Evolutionary conservation across 2,797 vertebrate genomes (phyloP), one percentile per base, ranked within the genome.

Genomic region (Synaphobranchus kaupii): DNA sequence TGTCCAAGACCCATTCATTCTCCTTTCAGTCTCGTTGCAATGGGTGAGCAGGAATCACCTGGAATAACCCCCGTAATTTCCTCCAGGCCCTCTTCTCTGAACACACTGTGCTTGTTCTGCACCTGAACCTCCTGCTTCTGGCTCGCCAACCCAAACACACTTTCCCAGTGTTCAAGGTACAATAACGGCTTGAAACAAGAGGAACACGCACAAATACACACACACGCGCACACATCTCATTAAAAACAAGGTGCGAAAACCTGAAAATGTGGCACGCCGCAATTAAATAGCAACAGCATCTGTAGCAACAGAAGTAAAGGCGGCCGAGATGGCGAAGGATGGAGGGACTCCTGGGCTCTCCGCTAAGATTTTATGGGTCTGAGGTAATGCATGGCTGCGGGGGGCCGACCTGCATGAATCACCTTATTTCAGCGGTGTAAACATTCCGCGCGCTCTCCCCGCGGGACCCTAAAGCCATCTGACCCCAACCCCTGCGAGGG

Each of bases 141-240:
- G 83, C 84, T 34, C 84, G 93, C 94, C 94, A 94, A 94, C 89
- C 89, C 50, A 93, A 89, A 94, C 94, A 95, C 88, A 54, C 60
- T 83, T 89, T 88, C 87, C 90, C 90, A 88, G 82, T 93, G 34
- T 48, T 73, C 66, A 93, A 93, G 92, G 92, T 94, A 91, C 92
- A 93, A 93, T 92, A 93, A 94, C 90, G 88, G 88, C 87, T 71
- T 93, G 91, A 94, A 93, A 68, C 91, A 78, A 76, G 83, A 58
- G 34, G 44, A 81, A 82, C 3, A 52, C 39, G 10, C 48, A 84
- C 3, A 63, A 54, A 84, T 31, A 84, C 31, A 52, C 48, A 44
- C 56, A 93, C 13, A 39, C 54, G 60, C 54, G 20, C 15, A 93
- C 92, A 93, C 78, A 73, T 58, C 48, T 1, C 87, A 87, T 88